phyloP scores from a whole-genome alignment of 2,797 vertebrate genomes.

The Falco columbarius region DNA sequence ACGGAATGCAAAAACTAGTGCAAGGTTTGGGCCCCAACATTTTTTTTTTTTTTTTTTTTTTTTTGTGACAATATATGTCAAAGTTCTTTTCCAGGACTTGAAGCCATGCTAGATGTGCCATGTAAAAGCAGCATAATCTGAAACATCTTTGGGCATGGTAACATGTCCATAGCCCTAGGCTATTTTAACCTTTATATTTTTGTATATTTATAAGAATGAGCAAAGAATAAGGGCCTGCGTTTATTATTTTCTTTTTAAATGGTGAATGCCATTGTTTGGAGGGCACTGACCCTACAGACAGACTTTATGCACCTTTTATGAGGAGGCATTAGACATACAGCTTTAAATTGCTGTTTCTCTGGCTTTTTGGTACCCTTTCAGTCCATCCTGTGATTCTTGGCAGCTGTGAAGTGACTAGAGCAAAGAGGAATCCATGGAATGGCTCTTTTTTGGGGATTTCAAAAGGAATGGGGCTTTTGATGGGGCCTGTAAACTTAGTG shows the following conservation, averaged over 20 bases:
- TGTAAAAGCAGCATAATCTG: neutral
- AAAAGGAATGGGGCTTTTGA: neutral
- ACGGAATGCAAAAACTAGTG: neutral
- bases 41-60: neutral
- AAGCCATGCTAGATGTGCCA: neutral
- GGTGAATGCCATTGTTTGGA: neutral
- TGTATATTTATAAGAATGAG: neutral
- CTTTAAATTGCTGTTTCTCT: neutral
- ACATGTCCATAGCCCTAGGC: neutral
- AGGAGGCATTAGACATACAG: neutral
- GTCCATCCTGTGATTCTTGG: neutral
- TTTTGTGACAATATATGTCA: neutral
- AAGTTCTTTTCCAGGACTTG: neutral
- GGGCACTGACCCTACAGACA: neutral
- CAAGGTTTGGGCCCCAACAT: neutral
- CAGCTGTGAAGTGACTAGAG: neutral
- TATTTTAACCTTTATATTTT: neutral
- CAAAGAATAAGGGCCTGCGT: neutral
- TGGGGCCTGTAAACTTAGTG: neutral
- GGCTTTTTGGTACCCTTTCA: neutral
- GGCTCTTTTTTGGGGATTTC: neutral
- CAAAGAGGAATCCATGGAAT: neutral
- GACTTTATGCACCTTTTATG: neutral
- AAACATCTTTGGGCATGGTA: neutral
- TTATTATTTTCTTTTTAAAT: neutral